Percentiles rank a stretch among this genome's conserved stretches.
Conservation (phyloP, 2,888 invertebrate species). For the Doris montereyensis region DNA sequence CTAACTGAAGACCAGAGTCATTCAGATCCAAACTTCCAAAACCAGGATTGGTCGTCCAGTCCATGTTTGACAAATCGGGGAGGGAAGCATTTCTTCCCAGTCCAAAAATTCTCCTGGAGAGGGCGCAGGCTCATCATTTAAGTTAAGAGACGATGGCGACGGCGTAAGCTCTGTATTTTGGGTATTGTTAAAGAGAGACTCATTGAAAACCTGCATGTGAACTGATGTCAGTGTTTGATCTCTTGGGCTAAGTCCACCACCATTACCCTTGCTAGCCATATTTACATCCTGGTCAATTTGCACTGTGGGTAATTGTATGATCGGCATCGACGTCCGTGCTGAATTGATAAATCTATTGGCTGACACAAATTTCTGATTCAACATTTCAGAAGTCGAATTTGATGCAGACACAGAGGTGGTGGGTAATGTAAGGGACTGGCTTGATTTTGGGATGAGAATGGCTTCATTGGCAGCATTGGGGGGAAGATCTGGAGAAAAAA, state of each 20-base stretch:
- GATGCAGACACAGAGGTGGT: constrained; percentile 31
- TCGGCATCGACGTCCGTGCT: not conserved
- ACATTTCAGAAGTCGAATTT: not conserved
- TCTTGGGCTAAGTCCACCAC: constrained; percentile 20
- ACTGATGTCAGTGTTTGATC: constrained; percentile 30
- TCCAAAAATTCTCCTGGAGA: constrained; percentile 54
- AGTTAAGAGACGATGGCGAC: not conserved
- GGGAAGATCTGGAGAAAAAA: constrained; percentile 80
- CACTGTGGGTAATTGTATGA: not conserved
- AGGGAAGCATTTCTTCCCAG: constrained; percentile 57
- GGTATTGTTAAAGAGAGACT: not conserved
- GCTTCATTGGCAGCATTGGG: constrained; percentile 88
- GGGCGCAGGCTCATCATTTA: not conserved
- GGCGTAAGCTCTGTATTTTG: not conserved
- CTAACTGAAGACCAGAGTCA: constrained; percentile 47
- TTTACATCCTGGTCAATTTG: not conserved
- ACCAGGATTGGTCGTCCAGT: constrained; percentile 62
- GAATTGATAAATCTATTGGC: not conserved
- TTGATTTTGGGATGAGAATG: constrained; percentile 75
- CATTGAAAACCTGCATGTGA: constrained; percentile 10
- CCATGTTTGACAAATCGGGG: constrained; percentile 61
- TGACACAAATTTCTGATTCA: not conserved
- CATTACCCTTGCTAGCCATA: not conserved
- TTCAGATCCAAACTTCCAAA: constrained; percentile 59
- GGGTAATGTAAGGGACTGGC: constrained; percentile 50